Percentiles rank a stretch among this genome's conserved stretches.
Evolutionary conservation across 1,140 invertebrate species (phyloP).

Genomic region (Lordiphosa clarofinis): DNA sequence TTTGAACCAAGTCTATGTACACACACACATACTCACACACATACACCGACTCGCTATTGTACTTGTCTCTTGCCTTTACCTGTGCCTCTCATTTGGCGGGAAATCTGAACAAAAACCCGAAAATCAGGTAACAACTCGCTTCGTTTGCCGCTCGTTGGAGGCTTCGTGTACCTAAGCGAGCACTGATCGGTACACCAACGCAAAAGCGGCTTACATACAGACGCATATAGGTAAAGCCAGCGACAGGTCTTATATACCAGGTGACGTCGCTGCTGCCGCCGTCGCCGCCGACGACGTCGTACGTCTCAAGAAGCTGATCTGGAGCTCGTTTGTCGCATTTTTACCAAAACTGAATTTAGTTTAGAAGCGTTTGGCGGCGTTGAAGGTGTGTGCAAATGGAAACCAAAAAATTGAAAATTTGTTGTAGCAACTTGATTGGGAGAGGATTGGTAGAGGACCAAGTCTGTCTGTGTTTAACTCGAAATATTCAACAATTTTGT

Average conservation of each 20-base stretch:
- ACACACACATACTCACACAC: constrained; percentile 43
- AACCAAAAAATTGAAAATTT: constrained; percentile 36
- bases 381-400: constrained; percentile 71
- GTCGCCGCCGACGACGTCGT: constrained; percentile 20
- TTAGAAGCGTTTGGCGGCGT: constrained; percentile 79
- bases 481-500: too few relatives aligned
- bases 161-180: constrained; percentile 40
- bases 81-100: constrained; percentile 72
- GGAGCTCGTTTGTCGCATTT: constrained; percentile 76
- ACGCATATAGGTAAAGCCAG: constrained; percentile 4
- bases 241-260: constrained; percentile 49
- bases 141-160: constrained; percentile 1
- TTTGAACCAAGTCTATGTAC: constrained; percentile 43
- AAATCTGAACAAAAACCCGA: constrained; percentile 72
- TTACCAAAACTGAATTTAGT: constrained; percentile 79
- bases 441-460: too few relatives aligned
- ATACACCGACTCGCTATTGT: constrained; percentile 32
- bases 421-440: too few relatives aligned
- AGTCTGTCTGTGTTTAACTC: too few relatives aligned
- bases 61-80: constrained; percentile 58
- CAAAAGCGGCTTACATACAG: constrained; percentile 38
- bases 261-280: constrained; percentile 30
- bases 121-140: constrained; percentile 68
- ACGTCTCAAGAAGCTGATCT: constrained; percentile 76
- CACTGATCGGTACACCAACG: constrained; percentile 68